A percentile compares a stretch with the other conserved stretches of the same genome.
phyloP scores from a whole-genome alignment of 2,888 invertebrate species.

The Notocelia uddmanniana region DNA sequence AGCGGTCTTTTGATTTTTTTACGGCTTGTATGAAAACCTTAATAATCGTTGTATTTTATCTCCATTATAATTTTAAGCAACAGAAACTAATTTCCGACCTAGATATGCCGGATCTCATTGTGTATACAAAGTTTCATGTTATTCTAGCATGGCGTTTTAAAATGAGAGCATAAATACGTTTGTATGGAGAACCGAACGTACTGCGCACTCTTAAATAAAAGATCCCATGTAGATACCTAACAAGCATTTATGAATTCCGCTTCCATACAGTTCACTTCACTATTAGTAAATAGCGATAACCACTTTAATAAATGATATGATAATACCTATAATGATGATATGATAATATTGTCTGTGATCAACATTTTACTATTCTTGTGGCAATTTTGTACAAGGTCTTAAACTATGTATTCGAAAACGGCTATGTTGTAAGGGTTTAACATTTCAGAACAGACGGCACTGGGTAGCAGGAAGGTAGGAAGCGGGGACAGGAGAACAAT shows the following conservation, averaged over 20 bases:
- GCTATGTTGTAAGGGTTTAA: slow-evolving; percentile 31
- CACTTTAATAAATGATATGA: slow-evolving; percentile 20
- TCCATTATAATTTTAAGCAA: no score
- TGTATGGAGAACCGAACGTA: no score
- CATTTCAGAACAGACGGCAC: slow-evolving; percentile 32
- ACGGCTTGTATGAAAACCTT: no score
- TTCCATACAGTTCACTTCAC: slow-evolving; percentile 6
- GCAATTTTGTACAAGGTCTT: slow-evolving; percentile 29
- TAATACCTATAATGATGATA: slow-evolving; percentile 29
- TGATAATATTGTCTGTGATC: slow-evolving; percentile 35
- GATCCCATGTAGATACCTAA: no score
- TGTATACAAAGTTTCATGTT: no score
- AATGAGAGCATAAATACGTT: no score
- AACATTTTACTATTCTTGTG: slow-evolving; percentile 24
- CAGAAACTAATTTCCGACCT: no score
- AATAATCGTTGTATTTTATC: no score
- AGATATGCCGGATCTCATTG: no score
- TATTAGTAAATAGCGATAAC: slow-evolving; percentile 12
- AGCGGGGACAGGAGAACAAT: slow-evolving; percentile 26
- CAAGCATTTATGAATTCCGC: neutral
- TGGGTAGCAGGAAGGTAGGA: slow-evolving; percentile 29
- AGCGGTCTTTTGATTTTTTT: no score
- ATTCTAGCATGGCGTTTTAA: no score
- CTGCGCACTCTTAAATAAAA: no score
- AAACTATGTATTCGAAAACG: slow-evolving; percentile 36